phyloP scores from a whole-genome alignment of 2,888 invertebrate species.

The Ophonus ardosiacus region DNA sequence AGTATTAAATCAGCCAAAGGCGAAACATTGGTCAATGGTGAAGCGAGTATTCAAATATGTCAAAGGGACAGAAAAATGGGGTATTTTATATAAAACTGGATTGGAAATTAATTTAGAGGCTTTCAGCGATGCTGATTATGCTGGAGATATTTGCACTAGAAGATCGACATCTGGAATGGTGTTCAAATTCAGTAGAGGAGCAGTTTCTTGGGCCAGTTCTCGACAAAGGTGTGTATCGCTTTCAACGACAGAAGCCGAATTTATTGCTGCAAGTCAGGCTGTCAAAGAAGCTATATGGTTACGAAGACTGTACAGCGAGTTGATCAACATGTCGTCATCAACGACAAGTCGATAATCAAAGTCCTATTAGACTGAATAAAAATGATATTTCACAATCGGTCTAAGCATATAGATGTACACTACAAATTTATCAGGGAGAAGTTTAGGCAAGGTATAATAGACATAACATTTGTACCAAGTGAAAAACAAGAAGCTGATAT shows the following conservation, averaged over 20 bases:
- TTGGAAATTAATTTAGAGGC: slow-evolving; percentile 53
- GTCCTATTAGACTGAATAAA: background rate
- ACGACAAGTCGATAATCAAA: background rate
- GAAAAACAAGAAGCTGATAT: slow-evolving; percentile 42
- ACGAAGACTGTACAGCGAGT: background rate
- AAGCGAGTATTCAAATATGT: slow-evolving; percentile 20
- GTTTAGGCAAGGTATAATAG: background rate
- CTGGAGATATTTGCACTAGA: slow-evolving; percentile 54
- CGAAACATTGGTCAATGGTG: background rate
- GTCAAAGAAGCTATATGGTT: slow-evolving; percentile 23
- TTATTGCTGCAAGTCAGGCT: slow-evolving; percentile 68
- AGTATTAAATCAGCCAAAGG: background rate
- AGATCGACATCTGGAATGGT: slow-evolving; percentile 39
- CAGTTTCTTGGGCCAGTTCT: slow-evolving; percentile 68
- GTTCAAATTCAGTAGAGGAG: slow-evolving; percentile 66
- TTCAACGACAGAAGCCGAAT: slow-evolving; percentile 68
- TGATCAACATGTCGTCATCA: background rate
- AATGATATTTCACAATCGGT: background rate
- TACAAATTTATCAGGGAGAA: background rate
- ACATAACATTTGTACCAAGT: background rate
- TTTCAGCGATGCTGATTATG: slow-evolving; percentile 66
- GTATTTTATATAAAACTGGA: slow-evolving; percentile 42
- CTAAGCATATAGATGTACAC: background rate
- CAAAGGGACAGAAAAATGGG: slow-evolving; percentile 28
- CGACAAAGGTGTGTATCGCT: slow-evolving; percentile 68